phyloP scores from a whole-genome alignment of 2,888 invertebrate genomes.

The Uloborus plumipes region DNA sequence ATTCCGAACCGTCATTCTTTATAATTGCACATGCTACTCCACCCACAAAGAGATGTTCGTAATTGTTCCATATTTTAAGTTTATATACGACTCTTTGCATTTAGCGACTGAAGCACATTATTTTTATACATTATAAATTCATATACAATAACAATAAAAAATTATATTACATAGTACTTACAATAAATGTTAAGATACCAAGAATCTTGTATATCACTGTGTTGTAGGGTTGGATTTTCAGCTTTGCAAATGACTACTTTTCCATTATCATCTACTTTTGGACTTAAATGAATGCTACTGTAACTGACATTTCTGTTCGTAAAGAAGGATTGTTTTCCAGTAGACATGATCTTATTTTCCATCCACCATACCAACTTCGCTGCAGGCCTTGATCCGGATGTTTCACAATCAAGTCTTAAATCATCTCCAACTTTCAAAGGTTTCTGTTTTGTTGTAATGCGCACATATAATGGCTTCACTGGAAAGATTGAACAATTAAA shows the following conservation, averaged over 20 bases:
- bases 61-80: no score
- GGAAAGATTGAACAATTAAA: background rate
- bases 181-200: constrained; percentile 67
- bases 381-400: constrained; percentile 66
- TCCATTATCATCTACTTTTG: constrained; percentile 68
- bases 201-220: constrained; percentile 67
- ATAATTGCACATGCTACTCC: no score
- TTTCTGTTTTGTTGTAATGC: constrained; percentile 56
- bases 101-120: no score
- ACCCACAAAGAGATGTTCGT: no score
- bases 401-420: constrained; percentile 65
- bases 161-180: constrained; percentile 63
- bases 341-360: constrained; percentile 63
- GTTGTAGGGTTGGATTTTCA: constrained; percentile 67
- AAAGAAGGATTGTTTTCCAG: constrained; percentile 59
- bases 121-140: no score
- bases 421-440: constrained; percentile 64
- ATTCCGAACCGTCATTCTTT: no score
- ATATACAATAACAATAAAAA: no score
- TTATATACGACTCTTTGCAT: no score
- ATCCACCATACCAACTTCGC: constrained; percentile 66
- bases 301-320: constrained; percentile 67
- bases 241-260: constrained; percentile 67
- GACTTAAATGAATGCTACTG: constrained; percentile 66
- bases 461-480: constrained; percentile 65